Percentiles rank a stretch among this genome's conserved stretches.
Conservation (phyloP, 2,797 vertebrate genomes). For the Scolopax rusticola region DNA sequence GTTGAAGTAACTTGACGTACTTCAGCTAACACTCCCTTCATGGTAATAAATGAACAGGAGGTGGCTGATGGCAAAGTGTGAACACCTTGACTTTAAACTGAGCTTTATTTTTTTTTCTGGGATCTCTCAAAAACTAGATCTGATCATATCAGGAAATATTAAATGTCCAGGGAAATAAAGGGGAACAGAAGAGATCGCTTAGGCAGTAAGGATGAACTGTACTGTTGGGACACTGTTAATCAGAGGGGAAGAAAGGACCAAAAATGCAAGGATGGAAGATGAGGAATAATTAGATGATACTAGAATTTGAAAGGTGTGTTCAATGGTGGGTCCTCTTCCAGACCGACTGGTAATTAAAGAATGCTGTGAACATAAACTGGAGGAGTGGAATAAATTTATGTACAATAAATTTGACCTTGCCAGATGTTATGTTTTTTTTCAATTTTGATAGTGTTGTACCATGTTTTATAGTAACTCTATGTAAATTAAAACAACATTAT, state of each 20-base stretch:
- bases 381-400: background rate
- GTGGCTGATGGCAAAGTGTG: background rate
- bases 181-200: background rate
- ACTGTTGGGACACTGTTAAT: background rate
- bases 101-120: rapidly evolving
- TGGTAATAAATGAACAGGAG: background rate
- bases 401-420: background rate
- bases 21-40: slow-evolving; percentile 21
- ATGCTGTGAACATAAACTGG: background rate
- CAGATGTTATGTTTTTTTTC: background rate
- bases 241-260: background rate
- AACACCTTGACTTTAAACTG: background rate
- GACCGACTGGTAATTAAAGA: background rate
- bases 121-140: background rate
- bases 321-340: background rate
- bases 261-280: background rate
- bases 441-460: background rate
- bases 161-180: background rate
- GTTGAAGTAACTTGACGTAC: background rate
- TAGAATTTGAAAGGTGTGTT: background rate
- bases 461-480: background rate
- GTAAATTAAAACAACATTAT: background rate
- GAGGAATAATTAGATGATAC: background rate
- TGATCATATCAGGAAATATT: background rate
- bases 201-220: background rate